Evolutionary conservation across 2,888 invertebrate genomes (phyloP).

Genomic region (Callyntrura sp.): DNA sequence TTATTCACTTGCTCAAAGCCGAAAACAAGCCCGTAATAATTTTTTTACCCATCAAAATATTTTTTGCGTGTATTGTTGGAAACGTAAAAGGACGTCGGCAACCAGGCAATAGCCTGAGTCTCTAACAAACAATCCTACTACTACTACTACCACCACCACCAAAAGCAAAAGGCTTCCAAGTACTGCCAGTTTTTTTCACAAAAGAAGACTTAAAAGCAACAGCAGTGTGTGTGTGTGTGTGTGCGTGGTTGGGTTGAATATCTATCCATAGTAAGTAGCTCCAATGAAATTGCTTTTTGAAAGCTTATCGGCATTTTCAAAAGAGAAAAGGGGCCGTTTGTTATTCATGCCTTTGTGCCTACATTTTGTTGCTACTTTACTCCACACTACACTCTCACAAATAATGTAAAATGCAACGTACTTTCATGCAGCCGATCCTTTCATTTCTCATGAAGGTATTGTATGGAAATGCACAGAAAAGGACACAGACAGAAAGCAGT

Average conservation of each 20-base stretch:
- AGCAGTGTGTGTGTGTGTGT: too few relatives aligned
- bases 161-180: slow-evolving; percentile 44
- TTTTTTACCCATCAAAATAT: slow-evolving; percentile 44
- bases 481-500: not conserved
- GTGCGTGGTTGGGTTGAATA: slow-evolving; percentile 44
- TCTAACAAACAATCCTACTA: not conserved
- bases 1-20: slow-evolving; percentile 6
- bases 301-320: slow-evolving; percentile 66
- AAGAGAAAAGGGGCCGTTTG: slow-evolving; percentile 56
- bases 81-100: not conserved
- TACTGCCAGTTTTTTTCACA: slow-evolving; percentile 5
- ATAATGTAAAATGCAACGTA: slow-evolving; percentile 33
- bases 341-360: slow-evolving; percentile 28
- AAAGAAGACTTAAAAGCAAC: slow-evolving; percentile 57
- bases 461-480: not conserved
- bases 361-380: slow-evolving; percentile 26
- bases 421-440: slow-evolving; percentile 30
- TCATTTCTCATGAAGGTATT: slow-evolving; percentile 25
- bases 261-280: not conserved
- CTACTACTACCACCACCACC: too few relatives aligned
- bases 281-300: slow-evolving; percentile 42
- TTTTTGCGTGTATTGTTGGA: slow-evolving; percentile 34
- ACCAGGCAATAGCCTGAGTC: not conserved
- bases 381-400: slow-evolving; percentile 34
- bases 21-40: slow-evolving; percentile 28